Evolutionary conservation across 2,113 vertebrate species (phyloP), one percentile per base, ranked within the genome.

Genomic region (Albula glossodonta): DNA sequence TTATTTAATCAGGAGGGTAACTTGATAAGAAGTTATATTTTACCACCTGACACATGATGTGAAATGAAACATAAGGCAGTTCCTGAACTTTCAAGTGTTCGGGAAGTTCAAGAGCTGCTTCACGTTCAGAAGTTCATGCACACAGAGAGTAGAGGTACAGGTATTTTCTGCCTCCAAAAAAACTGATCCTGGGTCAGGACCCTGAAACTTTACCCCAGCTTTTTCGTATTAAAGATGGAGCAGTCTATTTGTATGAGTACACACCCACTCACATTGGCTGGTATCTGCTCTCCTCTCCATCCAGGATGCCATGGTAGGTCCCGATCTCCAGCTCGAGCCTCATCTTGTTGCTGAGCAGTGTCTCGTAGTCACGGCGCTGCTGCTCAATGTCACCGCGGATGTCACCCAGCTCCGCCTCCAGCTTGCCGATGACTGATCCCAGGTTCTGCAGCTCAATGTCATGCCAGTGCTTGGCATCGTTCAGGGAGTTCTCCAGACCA

Each of bases 391-490:
- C 98, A 0, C 87, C 88, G 31, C 92, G 95, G 51, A 97, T 93
- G 52, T 98, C 97, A 3, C 87, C 51, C 12, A 99, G 95, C 92
- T 99, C 98, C 1, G 96, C 95, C 91, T 99, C 96, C 92, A 99
- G 94, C 91, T 96, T 96, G 85, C 93, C 90, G 51, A 98, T 96
- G 84, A 99, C 95, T 0, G 97, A 96, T 31, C 97, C 96, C 83
- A 99, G 91, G 87, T 98, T 99, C 94, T 98, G 98, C 81, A 97
- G 95, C 92, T 99, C 98, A 13, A 98, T 95, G 87, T 96, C 95
- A 0, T 98, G 97, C 98, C 98, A 99, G 91, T 97, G 98, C 51
- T 95, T 96, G 49, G 98, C 96, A 0, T 99, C 97, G 0, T 94
- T 94, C 86, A 99, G 89, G 0, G 97, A 97, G 88, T 96, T 98